phyloP scores from a whole-genome alignment of 2,797 vertebrate species.

The Cuniculus paca region DNA sequence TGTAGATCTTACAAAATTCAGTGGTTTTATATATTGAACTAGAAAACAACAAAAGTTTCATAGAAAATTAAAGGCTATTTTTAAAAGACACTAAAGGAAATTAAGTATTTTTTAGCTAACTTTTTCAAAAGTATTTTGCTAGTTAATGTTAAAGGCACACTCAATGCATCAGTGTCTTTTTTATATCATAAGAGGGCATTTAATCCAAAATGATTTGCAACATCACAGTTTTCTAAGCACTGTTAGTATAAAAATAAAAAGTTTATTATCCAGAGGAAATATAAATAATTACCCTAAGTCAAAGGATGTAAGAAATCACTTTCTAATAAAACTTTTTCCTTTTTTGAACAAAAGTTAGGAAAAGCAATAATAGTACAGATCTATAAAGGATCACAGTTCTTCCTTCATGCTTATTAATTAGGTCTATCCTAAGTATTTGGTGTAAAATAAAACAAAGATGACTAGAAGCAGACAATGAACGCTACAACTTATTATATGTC shows the following conservation, averaged over 20 bases:
- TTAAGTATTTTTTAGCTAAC: not conserved
- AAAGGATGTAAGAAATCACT: constrained; percentile 38
- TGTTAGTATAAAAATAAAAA: constrained; percentile 54
- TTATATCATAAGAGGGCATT: constrained; percentile 13
- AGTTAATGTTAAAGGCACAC: constrained; percentile 32
- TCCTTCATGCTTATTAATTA: not conserved
- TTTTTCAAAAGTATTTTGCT: constrained; percentile 24
- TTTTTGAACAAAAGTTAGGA: not conserved
- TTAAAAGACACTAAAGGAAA: not conserved
- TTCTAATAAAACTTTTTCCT: constrained; percentile 31
- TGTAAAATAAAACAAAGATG: not conserved
- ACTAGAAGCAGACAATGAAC: not conserved
- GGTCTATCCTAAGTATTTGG: not conserved
- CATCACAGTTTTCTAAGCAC: not conserved
- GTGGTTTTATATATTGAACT: constrained; percentile 30
- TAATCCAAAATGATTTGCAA: constrained; percentile 35
- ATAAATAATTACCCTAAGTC: not conserved
- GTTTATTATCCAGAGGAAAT: not conserved
- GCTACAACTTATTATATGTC: constrained; percentile 34
- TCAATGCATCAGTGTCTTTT: not conserved
- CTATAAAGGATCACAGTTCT: not conserved
- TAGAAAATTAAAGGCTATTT: not conserved
- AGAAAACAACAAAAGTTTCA: constrained; percentile 10
- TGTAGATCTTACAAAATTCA: not conserved
- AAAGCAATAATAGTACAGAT: not conserved